Evolutionary conservation across 2,888 invertebrate genomes (phyloP).

Genomic region (Pemphredon lugubris): DNA sequence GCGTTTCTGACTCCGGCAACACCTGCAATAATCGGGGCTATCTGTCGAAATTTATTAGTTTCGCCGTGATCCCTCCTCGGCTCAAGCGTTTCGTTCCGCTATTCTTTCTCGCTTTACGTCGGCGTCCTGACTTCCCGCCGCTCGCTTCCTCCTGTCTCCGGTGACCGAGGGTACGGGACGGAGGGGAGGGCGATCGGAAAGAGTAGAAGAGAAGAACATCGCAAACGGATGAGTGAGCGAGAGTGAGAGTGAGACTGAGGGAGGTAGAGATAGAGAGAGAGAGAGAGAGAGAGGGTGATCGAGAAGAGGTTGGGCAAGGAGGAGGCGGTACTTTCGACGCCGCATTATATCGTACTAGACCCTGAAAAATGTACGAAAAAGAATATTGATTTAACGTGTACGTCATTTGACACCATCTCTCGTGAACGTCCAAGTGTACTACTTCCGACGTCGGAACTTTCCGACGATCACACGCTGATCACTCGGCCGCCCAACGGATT

Average conservation of each 20-base stretch:
- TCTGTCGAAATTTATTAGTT: slow-evolving; percentile 58
- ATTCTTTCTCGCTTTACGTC: slow-evolving; percentile 28
- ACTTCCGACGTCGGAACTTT: background rate
- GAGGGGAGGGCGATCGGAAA: background rate
- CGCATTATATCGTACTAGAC: slow-evolving; percentile 3
- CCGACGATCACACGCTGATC: slow-evolving; percentile 13
- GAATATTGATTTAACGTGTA: slow-evolving; percentile 13
- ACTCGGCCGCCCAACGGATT: slow-evolving; percentile 25
- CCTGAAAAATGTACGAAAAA: slow-evolving; percentile 42
- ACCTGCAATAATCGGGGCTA: slow-evolving; percentile 63
- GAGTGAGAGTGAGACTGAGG: slow-evolving; percentile 7
- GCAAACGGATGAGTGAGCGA: background rate
- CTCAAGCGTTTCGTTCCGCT: slow-evolving; percentile 26
- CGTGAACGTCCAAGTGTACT: slow-evolving; percentile 29
- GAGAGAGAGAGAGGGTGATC: slow-evolving; percentile 1
- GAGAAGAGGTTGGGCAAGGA: too few relatives aligned
- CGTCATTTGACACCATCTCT: slow-evolving; percentile 24
- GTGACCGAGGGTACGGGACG: background rate
- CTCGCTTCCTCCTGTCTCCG: slow-evolving; percentile 6
- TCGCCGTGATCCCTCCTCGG: slow-evolving; percentile 25
- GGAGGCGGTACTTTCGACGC: background rate
- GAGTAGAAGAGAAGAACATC: background rate
- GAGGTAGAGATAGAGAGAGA: slow-evolving; percentile 21
- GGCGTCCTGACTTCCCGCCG: slow-evolving; percentile 6
- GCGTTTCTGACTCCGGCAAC: slow-evolving; percentile 56